Evolutionary conservation across 2,888 invertebrate genomes (phyloP).

Genomic region (Coecobrya sp.): DNA sequence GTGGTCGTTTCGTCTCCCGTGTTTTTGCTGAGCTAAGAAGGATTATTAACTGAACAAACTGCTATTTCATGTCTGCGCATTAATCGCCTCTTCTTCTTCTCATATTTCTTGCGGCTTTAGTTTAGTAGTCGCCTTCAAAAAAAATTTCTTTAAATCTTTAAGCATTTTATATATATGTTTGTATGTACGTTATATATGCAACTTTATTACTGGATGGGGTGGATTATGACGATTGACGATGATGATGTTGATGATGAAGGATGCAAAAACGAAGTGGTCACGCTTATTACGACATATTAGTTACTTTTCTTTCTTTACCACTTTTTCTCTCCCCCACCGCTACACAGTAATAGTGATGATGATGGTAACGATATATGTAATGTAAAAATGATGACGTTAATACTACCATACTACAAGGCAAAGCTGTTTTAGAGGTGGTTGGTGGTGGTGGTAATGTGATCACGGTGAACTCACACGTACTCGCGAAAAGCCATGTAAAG

Average conservation of each 20-base stretch:
- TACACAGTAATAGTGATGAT: background rate
- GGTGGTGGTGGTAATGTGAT: background rate
- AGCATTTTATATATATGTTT: too few species aligned
- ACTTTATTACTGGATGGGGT: background rate
- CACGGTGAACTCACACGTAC: slow-evolving; percentile 54
- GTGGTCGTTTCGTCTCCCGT: background rate
- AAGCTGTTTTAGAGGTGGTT: background rate
- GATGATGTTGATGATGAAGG: background rate
- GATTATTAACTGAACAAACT: too few species aligned
- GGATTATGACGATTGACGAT: background rate
- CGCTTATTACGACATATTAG: slow-evolving; percentile 68
- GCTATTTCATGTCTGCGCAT: slow-evolving; percentile 68
- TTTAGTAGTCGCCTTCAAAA: background rate
- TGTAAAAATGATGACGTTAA: background rate
- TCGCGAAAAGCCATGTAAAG: slow-evolving; percentile 70
- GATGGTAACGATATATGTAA: background rate
- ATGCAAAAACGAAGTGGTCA: slow-evolving; percentile 57
- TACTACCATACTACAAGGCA: background rate
- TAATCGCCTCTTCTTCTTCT: background rate
- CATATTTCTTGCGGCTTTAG: slow-evolving; percentile 47
- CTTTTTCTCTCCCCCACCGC: background rate
- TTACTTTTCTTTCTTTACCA: background rate
- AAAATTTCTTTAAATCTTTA: background rate
- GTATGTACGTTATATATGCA: too few species aligned
- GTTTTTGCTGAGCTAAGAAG: background rate